A percentile compares a stretch with the other conserved stretches of the same genome.
Evolutionary conservation across 2,888 invertebrate species (phyloP).

Genomic region (Oxycera nigricornis): DNA sequence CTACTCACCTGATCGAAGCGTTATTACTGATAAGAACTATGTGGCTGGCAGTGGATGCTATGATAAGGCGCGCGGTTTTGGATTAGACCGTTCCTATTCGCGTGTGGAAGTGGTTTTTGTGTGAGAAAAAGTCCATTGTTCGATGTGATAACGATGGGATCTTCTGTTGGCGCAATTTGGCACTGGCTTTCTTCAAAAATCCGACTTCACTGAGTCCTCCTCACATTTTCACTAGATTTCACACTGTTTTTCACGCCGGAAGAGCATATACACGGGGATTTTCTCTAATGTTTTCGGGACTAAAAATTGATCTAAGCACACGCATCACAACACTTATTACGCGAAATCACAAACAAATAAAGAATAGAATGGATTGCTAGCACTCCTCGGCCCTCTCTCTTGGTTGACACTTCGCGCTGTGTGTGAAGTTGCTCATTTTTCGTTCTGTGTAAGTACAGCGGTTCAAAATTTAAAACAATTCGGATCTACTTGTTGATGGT

Average conservation of each 20-base stretch:
- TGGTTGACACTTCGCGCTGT: background rate
- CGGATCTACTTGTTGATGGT: too few species aligned
- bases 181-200: background rate
- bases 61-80: constrained; percentile 28
- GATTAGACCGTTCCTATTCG: background rate
- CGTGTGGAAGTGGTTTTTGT: too few species aligned
- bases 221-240: background rate
- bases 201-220: background rate
- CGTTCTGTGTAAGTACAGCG: background rate
- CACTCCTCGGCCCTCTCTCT: background rate
- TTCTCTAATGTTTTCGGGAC: background rate
- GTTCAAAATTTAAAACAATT: background rate
- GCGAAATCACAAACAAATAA: background rate
- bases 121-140: constrained; percentile 5
- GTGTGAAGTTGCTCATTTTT: background rate
- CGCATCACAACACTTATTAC: background rate
- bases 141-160: background rate
- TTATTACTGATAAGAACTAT: background rate
- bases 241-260: background rate
- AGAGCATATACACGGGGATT: background rate
- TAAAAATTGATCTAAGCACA: background rate
- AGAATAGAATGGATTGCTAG: background rate
- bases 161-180: background rate
- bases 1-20: background rate
- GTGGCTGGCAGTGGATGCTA: background rate